Evolutionary conservation across 2,888 invertebrate species (phyloP), one percentile per base, ranked within the genome.

Genomic region (Tridacna gigas): DNA sequence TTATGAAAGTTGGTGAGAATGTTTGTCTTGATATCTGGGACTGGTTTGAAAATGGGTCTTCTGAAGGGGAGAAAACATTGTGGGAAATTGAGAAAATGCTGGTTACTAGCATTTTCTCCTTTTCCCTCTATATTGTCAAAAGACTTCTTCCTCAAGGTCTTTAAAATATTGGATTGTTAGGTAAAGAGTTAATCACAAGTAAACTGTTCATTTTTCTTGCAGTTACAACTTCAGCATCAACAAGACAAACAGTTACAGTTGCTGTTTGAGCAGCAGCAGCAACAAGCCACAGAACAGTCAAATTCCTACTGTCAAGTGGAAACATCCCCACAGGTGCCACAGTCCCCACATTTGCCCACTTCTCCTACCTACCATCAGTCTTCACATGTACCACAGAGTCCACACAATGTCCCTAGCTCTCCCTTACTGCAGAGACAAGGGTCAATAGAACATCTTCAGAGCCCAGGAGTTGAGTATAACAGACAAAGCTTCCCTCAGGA

Each of bases 241-340:
- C 78, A 88, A 37, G 84, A 88, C 25, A 78, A 85, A 47, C 87
- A 88, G 65, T 79, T 88, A 60, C 88, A 89, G 66, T 84, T 86
- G 79, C 25, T 83, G 63, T 81, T 73, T 60, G 80, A 86, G 67
- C 86, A 86, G 65, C 82, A 85, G 51, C 81, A 79, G 47, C 76
- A 79, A 22, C 83, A 84, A 13, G 37, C 37, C 37, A 37, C 37
- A 7, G 81, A 84, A 26, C 83, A 82, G 65, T 76, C 74, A 47
- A 71, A 77, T 13, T 84, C 81, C 0, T 77, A 56, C 60, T 25
- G 26, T 28, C 65, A 73, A 18, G 65, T 73, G 66, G 80, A 80
- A 13, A 71, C 60, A 5, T 85, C 88, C 37, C 37, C 83, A 26
- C 81, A 86, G 80, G 84, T 84, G 67, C 80, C 86, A 67, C 86